phyloP scores from a whole-genome alignment of 2,888 invertebrate species.

The Cyclophora albipunctata region DNA sequence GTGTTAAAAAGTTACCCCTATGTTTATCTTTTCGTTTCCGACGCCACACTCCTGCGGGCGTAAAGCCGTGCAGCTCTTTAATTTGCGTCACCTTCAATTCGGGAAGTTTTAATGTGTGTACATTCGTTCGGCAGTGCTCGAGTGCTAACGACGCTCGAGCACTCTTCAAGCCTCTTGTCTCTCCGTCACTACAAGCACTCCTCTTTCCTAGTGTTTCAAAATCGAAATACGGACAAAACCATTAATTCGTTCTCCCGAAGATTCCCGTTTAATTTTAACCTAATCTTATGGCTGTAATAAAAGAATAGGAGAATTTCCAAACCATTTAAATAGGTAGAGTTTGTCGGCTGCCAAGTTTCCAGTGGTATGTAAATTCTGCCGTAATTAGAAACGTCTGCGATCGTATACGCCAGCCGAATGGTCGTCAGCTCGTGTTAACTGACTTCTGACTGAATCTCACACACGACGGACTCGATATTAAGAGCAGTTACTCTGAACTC shows the following conservation, averaged over 20 bases:
- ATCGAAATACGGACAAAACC: constrained; percentile 48
- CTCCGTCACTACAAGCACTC: constrained; percentile 46
- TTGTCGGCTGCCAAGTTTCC: constrained; percentile 53
- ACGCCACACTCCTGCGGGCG: constrained; percentile 29
- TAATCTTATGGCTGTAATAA: too few relatives aligned
- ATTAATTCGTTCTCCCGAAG: neutral
- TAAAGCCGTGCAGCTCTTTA: constrained; percentile 41
- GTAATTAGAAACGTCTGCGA: constrained; percentile 52
- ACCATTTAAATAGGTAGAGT: constrained; percentile 35
- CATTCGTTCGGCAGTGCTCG: constrained; percentile 47
- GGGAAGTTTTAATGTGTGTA: constrained; percentile 69
- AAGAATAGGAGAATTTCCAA: constrained; percentile 20
- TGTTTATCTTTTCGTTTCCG: constrained; percentile 26
- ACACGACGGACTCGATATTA: constrained; percentile 19
- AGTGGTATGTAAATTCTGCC: constrained; percentile 50
- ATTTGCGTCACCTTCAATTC: constrained; percentile 59
- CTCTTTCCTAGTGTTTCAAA: constrained; percentile 60
- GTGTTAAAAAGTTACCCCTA: constrained; percentile 16
- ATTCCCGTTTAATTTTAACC: too few relatives aligned
- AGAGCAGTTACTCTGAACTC: constrained; percentile 23
- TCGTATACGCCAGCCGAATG: constrained; percentile 42
- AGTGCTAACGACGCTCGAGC: constrained; percentile 55
- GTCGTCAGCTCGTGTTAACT: constrained; percentile 39
- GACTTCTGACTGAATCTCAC: constrained; percentile 36
- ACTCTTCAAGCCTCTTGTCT: constrained; percentile 50